Base-by-base conservation (phyloP, 2,113 vertebrate genomes). In the Astur gentilis region DNA sequence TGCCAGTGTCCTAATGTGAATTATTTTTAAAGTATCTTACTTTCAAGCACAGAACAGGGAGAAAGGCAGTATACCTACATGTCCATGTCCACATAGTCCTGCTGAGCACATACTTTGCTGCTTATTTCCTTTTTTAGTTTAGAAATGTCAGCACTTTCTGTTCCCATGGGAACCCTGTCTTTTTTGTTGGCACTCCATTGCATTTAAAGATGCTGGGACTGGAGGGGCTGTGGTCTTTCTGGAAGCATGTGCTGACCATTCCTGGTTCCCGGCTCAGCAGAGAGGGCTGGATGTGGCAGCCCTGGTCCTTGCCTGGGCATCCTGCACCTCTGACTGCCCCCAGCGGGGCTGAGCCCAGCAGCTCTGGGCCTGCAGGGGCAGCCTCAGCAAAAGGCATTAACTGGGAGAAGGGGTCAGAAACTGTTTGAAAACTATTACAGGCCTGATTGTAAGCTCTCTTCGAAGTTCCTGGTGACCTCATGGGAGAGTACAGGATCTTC, bases 101-200 rank as follows among this genome's bases (percentile, higher is more conserved):
- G 96, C 91, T 82, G 91, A 95, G 96, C 89, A 45, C 83, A 9
- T 14, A 49, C 89, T 89, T 96, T 12, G 65, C 94, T 45, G 88
- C 87, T 91, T 75, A 93, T 83, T 95, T 72, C 93, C 73, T 83
- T 95, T 95, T 97, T 95, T 90, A 95, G 93, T 97, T 97, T 90
- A 13, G 91, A 96, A 92, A 91, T 96, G 96, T 97, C 97, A 96
- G 97, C 96, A 94, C 91, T 96, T 96, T 66, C 78, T 0, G 97
- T 97, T 97, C 97, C 97, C 97, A 97, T 97, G 97, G 97, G 97
- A 97, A 96, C 96, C 10, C 83, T 32, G 31, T 16, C 87, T 87
- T 65, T 69, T 44, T 87, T 65, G 25, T 26, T 36, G 92, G 90
- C 87, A 10, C 31, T 55, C 3, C 2, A 4, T 7, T 31, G 82